Evolutionary conservation across 1,140 invertebrate species (phyloP).

Genomic region (Hydropsyche tenuis): DNA sequence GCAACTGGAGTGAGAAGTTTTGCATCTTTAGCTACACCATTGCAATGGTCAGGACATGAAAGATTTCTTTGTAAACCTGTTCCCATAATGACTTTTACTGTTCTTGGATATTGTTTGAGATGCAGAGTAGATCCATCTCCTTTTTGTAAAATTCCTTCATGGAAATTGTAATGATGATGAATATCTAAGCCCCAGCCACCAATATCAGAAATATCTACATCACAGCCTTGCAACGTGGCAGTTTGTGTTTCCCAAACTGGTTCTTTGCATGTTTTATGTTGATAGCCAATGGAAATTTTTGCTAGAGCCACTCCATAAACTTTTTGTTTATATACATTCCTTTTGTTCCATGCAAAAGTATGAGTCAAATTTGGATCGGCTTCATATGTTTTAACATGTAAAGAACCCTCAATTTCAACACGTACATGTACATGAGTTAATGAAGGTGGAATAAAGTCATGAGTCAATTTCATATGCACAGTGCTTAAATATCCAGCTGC

Average conservation of each 20-base stretch:
- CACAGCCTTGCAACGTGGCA: conserved; percentile 93
- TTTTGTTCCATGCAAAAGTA: conserved; percentile 96
- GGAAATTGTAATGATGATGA: conserved; percentile 98
- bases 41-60: conserved; percentile 80
- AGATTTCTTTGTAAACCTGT: conserved; percentile 85
- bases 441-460: conserved; percentile 76
- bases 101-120: conserved; percentile 89
- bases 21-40: conserved; percentile 85
- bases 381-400: conserved; percentile 91
- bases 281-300: conserved; percentile 90
- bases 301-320: conserved; percentile 88
- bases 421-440: conserved; percentile 88
- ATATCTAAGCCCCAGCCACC: conserved; percentile 98
- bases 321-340: conserved; percentile 97
- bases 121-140: conserved; percentile 93
- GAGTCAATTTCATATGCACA: conserved; percentile 89
- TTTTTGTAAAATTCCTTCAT: conserved; percentile 95
- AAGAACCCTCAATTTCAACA: conserved; percentile 89
- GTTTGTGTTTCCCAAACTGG: conserved; percentile 95
- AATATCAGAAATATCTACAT: conserved; percentile 95
- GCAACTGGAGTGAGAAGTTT: conserved; percentile 90
- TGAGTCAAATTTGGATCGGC: conserved; percentile 94
- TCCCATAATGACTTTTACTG: conserved; percentile 91
- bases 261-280: conserved; percentile 85
- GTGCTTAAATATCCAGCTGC: conserved; percentile 91